phyloP scores from a whole-genome alignment of 2,113 vertebrate species.

The Osmerus eperlanus region DNA sequence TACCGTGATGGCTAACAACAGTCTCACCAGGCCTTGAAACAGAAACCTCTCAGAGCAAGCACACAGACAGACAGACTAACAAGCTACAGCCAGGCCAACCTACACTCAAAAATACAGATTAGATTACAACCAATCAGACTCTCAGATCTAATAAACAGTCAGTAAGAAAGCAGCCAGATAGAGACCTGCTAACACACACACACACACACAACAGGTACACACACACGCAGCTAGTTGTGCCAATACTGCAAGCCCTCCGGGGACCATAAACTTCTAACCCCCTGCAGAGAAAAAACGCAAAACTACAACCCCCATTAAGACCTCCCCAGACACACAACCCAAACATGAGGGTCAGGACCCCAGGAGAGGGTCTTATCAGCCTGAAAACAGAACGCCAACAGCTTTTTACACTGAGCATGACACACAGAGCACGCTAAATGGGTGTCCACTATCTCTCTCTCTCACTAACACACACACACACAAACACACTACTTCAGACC shows the following conservation, averaged over 20 bases:
- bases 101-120: too few relatives aligned
- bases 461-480: neutral
- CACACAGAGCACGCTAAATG: neutral
- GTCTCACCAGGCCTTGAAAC: too few relatives aligned
- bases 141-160: too few relatives aligned
- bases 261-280: neutral
- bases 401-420: neutral
- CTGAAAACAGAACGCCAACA: neutral
- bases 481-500: neutral
- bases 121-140: too few relatives aligned
- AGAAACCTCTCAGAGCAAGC: too few relatives aligned
- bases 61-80: too few relatives aligned
- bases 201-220: neutral
- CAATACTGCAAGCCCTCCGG: neutral
- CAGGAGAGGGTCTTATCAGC: neutral
- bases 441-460: neutral
- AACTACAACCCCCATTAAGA: neutral
- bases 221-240: neutral
- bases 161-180: too few relatives aligned
- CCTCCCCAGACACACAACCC: neutral
- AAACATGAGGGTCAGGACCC: neutral
- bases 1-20: too few relatives aligned
- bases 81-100: too few relatives aligned
- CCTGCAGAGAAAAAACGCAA: neutral
- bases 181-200: neutral